Evolutionary conservation across 1,140 invertebrate species (phyloP), one percentile per base, ranked within the genome.

Genomic region (Pseudachorutes palmiensis): DNA sequence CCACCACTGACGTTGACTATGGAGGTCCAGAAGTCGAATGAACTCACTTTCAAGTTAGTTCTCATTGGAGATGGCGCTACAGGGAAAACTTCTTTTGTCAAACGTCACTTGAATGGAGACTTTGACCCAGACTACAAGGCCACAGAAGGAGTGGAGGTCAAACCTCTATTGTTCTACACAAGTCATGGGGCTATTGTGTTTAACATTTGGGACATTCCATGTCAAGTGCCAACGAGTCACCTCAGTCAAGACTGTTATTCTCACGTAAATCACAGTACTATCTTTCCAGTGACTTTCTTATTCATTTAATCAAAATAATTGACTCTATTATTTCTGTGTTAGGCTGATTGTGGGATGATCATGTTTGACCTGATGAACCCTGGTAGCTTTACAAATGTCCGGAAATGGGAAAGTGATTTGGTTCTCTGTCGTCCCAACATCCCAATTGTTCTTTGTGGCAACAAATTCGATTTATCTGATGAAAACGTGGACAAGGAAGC

Each of bases 1-100:
- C n/a, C n/a, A n/a, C n/a, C n/a, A n/a, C n/a, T n/a, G n/a, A n/a
- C n/a, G n/a, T n/a, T n/a, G n/a, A n/a, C n/a, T n/a, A n/a, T n/a
- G n/a, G n/a, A n/a, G n/a, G n/a, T n/a, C n/a, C n/a, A n/a, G n/a
- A n/a, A n/a, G n/a, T n/a, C n/a, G n/a, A n/a, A n/a, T n/a, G n/a
- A n/a, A 14, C 51, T 24, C 14, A 55, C 51, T 5, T 55, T 55
- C 24, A 55, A 55, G 22, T 55, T 14, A 5, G 51, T 55, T 24
- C 9, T 55, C 9, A 5, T 55, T 5, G 51, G 51, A 55, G 51
- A 55, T 24, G 51, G 51, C 24, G 51, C 9, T 9, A 55, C 51
- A 24, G 51, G 51, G 24, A 55, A 55, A 24, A 55, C 51, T 55
- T n/a, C 51, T 14, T 55, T 55, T 24, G 22, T 55, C 51, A 55